Percentiles rank a stretch among this genome's conserved stretches.
Conservation (phyloP, 2,797 vertebrate species). For the Limnodromus scolopaceus region DNA sequence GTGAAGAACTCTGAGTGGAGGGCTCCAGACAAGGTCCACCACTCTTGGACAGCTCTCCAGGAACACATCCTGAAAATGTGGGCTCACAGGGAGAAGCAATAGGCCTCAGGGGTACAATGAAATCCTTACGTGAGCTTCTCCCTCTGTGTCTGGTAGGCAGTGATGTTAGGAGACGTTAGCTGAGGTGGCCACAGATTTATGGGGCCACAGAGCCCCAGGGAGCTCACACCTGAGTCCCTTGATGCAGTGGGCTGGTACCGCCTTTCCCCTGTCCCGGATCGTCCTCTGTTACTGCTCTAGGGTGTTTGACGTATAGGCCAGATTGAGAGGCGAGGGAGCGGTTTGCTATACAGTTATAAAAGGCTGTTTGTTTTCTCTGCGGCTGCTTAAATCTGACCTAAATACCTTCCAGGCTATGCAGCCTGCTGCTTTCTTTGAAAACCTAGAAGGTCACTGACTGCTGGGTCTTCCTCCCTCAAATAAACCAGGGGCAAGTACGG, state of each 20-base stretch:
- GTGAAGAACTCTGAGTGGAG: background rate
- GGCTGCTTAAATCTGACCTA: constrained; percentile 20
- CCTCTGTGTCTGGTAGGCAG: background rate
- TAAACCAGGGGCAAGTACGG: background rate
- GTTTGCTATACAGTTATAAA: background rate
- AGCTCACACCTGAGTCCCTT: background rate
- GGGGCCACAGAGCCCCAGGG: background rate
- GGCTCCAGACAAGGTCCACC: background rate
- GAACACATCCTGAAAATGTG: background rate
- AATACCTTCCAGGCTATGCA: constrained; percentile 9
- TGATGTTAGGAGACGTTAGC: background rate
- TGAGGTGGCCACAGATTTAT: background rate
- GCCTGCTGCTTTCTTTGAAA: constrained; percentile 9
- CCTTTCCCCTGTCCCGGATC: accelerated
- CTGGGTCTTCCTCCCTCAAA: background rate
- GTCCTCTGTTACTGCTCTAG: background rate
- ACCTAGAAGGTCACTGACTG: background rate
- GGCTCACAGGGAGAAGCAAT: background rate
- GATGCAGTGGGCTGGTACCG: background rate
- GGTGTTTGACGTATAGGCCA: background rate
- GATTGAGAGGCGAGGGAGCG: background rate
- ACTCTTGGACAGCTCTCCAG: background rate
- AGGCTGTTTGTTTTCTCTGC: background rate
- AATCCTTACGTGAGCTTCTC: background rate
- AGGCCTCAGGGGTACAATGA: background rate